phyloP scores from a whole-genome alignment of 1,140 invertebrate species.

The Microvelia longipes region DNA sequence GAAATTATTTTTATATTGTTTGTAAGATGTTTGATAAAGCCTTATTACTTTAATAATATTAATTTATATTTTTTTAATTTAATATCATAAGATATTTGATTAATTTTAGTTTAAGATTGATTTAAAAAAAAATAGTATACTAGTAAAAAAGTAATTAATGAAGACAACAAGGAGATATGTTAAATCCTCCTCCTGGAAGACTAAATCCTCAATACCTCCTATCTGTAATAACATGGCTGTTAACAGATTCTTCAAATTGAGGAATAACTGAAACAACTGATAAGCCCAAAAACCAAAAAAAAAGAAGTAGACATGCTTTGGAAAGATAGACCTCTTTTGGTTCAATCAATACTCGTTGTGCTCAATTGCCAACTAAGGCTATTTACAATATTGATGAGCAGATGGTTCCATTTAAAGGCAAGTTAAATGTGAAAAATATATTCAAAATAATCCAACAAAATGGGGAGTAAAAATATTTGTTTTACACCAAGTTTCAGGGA shows the following conservation, averaged over 20 bases:
- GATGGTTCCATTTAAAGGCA: conserved; percentile 25
- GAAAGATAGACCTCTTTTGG: background rate
- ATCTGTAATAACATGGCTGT: background rate
- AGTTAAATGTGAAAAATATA: conserved; percentile 18
- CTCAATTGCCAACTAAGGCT: background rate
- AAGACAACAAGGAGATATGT: no score
- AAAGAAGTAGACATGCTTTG: background rate
- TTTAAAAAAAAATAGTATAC: no score
- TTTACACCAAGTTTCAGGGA: conserved; percentile 19
- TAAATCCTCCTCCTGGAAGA: no score
- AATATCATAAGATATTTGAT: no score
- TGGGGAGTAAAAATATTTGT: conserved; percentile 21
- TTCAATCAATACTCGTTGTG: background rate
- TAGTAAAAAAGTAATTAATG: no score
- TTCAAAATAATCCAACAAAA: conserved; percentile 14
- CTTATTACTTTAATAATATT: no score
- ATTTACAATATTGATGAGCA: conserved; percentile 21
- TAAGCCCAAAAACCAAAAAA: background rate
- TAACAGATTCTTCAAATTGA: background rate
- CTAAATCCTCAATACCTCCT: background rate
- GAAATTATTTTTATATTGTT: no score
- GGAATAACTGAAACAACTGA: background rate
- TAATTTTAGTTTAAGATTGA: no score
- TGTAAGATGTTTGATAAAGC: no score
- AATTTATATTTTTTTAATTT: no score